Conservation (phyloP, 2,797 vertebrate species). For the Dipus sagitta region DNA sequence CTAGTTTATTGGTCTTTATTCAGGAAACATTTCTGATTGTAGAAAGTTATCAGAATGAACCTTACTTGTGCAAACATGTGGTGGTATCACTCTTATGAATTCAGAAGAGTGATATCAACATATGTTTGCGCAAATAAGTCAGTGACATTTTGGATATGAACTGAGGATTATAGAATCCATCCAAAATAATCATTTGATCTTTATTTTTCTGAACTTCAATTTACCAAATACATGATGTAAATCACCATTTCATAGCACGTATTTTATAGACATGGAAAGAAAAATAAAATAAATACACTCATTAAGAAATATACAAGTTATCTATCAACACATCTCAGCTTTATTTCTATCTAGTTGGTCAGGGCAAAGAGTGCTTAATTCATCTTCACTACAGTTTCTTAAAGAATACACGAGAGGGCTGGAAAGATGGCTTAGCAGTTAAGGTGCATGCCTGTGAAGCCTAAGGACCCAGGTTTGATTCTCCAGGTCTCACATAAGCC, state of each 20-base stretch:
- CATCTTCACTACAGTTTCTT: background rate
- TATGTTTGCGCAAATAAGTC: background rate
- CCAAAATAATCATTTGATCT: background rate
- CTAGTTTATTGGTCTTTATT: background rate
- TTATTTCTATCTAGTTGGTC: background rate
- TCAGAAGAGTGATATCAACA: background rate
- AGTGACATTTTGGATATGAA: background rate
- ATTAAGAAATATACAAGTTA: slow-evolving; percentile 36
- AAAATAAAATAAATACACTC: background rate
- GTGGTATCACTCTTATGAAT: no score
- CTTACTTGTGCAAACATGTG: no score
- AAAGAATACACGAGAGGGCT: background rate
- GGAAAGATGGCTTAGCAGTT: no score
- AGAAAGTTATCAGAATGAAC: background rate
- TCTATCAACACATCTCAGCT: slow-evolving; percentile 2
- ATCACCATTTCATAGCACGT: background rate
- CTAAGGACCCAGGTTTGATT: no score
- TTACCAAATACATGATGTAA: background rate
- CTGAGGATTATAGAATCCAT: background rate
- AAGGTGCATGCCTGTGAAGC: no score
- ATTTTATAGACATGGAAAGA: slow-evolving; percentile 36
- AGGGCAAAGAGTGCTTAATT: background rate
- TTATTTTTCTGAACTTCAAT: background rate
- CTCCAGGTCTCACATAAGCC: no score
- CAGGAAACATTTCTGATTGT: background rate